Evolutionary conservation across 2,888 invertebrate genomes (phyloP), one percentile per base, ranked within the genome.

Genomic region (Parthenolecanium corni): DNA sequence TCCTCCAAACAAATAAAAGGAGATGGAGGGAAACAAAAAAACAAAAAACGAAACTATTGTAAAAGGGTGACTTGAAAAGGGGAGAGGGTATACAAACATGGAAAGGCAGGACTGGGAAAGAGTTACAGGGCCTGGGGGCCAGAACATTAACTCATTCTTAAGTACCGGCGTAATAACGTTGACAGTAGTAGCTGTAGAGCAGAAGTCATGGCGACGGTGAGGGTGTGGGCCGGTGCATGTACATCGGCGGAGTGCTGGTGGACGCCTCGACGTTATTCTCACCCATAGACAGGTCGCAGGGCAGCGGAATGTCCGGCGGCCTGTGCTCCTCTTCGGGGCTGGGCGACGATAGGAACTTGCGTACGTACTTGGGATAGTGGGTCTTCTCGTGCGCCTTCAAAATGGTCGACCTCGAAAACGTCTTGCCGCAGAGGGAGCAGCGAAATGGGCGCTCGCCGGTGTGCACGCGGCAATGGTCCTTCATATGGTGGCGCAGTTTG

Each of bases 321-420:
- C 66, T 24, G n/a, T 53, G 68, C 31, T 69, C 69, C 36, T 67
- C 67, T 58, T 69, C 70, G 47, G 69, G 69, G 47, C 69, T 69
- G 68, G 89, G 89, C 71, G 89, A 89, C 71, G 89, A 89, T 70
- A 89, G 79, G 78, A 87, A 89, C 78, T 89, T 89, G 71, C 89
- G 82, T 73, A 89, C 88, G 75, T 89, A 89, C 77, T 90, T 90
- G 68, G 90, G 90, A 76, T 86, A 90, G 75, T 91, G 91, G 67
- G 90, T 90, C 77, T 91, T 91, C 76, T 91, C 90, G 75, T 91
- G 91, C 70, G 90, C 90, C 76, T 91, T 91, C 69, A 91, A 77
- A 74, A 91, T 91, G 67, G 90, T 90, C 69, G 89, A 89, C 70
- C 90, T 81, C 67, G 89, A 89, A 76, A 91, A 91, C 67, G 89